Base-by-base conservation (phyloP, 2,888 invertebrate genomes). In the Stenoptilia bipunctidactyla region DNA sequence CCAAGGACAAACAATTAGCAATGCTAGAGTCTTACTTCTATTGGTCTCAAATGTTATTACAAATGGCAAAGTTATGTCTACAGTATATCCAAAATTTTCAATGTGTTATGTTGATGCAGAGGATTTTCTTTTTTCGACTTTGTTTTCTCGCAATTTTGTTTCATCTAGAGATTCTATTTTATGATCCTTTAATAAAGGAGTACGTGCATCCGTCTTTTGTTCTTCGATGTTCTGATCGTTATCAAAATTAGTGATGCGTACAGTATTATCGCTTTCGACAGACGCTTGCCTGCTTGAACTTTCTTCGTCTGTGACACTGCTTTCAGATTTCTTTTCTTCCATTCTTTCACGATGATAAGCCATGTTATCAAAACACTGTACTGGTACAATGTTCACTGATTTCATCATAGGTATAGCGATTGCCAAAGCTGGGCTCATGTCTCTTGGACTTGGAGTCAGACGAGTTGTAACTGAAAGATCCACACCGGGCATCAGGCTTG, bases 371-470 rank as follows among this genome's bases (percentile, higher is more conserved):
- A 84, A 85, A 52, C 84, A 85, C 47, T 84, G 84, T 9, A 71
- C 61, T 35, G 84, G 83, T 36, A 80, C 73, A 36, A 83, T 61
- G 55, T 84, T 84, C 30, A 84, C 80, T 8, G 85, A 84, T 46
- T 88, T 87, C 77, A 88, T 84, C 79, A 87, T 87, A 42, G 87
- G 86, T 45, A 88, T 61, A 42, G 88, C 87, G 58, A 87, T 87
- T 37, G 87, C 86, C 38, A 88, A 67, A 34, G 88, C 87, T 41
- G 88, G 87, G 58, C 88, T 88, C 66, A 88, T 83, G 52, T 89
- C 89, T 45, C 89, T 80, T 43, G 90, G 89, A 66, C 89, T 89
- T 41, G 89, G 89, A 49, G 89, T 87, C 46, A 90, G 77, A 46
- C 88, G 87, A 46, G 89, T 86, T 43, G 89, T 85, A 51, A 89